Evolutionary conservation across 2,797 vertebrate genomes (phyloP), one percentile per base, ranked within the genome.

Genomic region (Siniperca obscura): DNA sequence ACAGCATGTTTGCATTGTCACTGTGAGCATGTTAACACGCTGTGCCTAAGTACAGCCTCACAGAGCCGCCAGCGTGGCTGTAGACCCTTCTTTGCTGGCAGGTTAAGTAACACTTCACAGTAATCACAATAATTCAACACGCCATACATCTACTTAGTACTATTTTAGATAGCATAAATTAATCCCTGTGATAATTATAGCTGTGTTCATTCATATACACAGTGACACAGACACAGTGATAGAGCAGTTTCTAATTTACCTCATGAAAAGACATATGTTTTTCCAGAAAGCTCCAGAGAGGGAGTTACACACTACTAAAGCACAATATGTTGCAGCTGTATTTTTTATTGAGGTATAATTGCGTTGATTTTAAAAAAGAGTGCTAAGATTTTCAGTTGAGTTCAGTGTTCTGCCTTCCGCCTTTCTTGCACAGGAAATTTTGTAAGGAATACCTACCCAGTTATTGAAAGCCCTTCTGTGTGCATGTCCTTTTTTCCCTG

Each of bases 121-220:
- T 81, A 59, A 82, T 82, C 56, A 68, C 80, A 82, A 75, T 86
- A 70, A 87, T 86, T 82, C 4, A 82, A 70, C 73, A 77, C 76
- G 80, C 38, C 70, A 78, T 53, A 72, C 40, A 80, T 76, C 50
- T 76, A 40, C 68, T 79, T 44, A 40, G 70, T 56, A 55, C 70
- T 62, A 57, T 72, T 84, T 85, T 42, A 77, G 44, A 75, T 44
- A 44, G 38, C 36, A 44, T 55, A 70, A 52, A 79, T 83, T 1
- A 53, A 62, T 76, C 60, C 65, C 36, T 78, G 53, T 36, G 36
- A 73, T 61, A 62, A 56, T 46, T 42, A 42, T 34, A 34, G 40
- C 42, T 64, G 64, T 74, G 34, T 27, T 69, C 36, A 59, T 82
- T 53, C 40, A 74, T 14, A 38, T 3, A 30, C 11, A 48, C 1